These are phyloP conservation scores for Parazoanthus swiftii DNA, from an alignment of 92 coral and sea anemone genomes.

Conservation along the genomic window DNA sequence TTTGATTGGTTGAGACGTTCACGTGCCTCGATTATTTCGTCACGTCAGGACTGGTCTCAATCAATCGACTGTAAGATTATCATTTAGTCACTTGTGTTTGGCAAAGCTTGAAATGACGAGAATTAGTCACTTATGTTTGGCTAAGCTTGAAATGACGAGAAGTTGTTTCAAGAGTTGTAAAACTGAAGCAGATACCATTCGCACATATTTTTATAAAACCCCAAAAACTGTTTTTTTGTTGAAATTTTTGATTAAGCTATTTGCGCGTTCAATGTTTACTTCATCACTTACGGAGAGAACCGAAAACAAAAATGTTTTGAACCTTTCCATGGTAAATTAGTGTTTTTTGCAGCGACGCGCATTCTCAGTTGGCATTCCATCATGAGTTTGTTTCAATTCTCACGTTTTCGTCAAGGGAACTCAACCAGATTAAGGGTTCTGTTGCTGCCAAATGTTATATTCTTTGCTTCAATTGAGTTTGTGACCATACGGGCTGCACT, in stretches of 20 bases:
- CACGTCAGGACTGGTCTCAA: background rate
- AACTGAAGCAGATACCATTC: no score
- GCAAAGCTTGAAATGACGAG: no score
- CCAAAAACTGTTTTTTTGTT: no score
- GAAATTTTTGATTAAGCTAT: background rate
- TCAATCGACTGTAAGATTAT: no score
- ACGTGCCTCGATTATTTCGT: background rate
- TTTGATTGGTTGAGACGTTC: constrained; percentile 1
- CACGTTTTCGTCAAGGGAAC: no score
- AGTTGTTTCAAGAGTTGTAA: no score
- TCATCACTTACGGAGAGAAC: no score
- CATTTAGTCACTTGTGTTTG: no score
- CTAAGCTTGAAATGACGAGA: no score
- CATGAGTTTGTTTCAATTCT: background rate
- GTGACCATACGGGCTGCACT: background rate
- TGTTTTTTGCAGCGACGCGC: background rate
- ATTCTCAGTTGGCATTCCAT: background rate
- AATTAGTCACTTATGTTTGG: no score
- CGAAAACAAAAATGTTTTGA: no score
- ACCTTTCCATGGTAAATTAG: background rate
- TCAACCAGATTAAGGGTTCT: background rate
- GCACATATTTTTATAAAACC: no score
- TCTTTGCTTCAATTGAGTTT: background rate
- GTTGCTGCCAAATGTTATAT: background rate
- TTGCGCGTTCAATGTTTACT: background rate